A percentile compares a stretch with the other conserved stretches of the same genome.
These are phyloP conservation scores for Bergia puertoricense DNA, from an alignment of 92 coral and sea anemone species.

Conservation along the genomic window DNA sequence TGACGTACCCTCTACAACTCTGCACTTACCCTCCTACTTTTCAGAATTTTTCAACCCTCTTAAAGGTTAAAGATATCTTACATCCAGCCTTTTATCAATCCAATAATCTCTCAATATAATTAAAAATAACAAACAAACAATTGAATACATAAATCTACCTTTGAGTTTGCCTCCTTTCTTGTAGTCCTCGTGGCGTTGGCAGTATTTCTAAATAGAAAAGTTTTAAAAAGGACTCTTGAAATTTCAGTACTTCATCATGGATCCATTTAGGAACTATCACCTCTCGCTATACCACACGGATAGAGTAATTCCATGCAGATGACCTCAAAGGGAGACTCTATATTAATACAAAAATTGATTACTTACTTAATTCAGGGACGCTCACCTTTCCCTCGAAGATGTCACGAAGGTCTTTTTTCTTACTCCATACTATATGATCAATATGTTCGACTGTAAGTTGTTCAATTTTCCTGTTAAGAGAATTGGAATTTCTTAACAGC, in stretches of 20 bases:
- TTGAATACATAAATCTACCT: slow-evolving; percentile 53
- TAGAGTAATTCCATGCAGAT: too few species aligned
- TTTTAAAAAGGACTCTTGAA: not conserved
- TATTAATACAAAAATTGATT: too few species aligned
- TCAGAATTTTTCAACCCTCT: too few species aligned
- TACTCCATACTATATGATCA: slow-evolving; percentile 67
- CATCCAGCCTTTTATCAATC: too few species aligned
- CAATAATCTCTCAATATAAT: too few species aligned
- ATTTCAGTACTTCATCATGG: too few species aligned
- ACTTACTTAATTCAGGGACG: too few species aligned
- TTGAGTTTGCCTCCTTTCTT: slow-evolving; percentile 82
- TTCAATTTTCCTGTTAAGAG: slow-evolving; percentile 62
- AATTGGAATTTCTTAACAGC: not conserved
- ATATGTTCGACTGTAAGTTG: slow-evolving; percentile 81
- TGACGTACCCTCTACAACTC: too few species aligned
- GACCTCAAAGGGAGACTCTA: too few species aligned
- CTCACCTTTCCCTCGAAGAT: slow-evolving; percentile 95
- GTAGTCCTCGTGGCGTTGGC: slow-evolving; percentile 93
- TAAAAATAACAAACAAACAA: not conserved
- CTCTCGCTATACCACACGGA: too few species aligned
- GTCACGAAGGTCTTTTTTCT: slow-evolving; percentile 64
- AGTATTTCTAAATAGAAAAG: slow-evolving; percentile 56
- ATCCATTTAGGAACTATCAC: not conserved
- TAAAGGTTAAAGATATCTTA: too few species aligned
- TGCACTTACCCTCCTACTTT: too few species aligned